Percentiles rank a stretch among this genome's conserved stretches.
Evolutionary conservation across 2,888 invertebrate species (phyloP).

Genomic region (Caenorhabditis japonica): DNA sequence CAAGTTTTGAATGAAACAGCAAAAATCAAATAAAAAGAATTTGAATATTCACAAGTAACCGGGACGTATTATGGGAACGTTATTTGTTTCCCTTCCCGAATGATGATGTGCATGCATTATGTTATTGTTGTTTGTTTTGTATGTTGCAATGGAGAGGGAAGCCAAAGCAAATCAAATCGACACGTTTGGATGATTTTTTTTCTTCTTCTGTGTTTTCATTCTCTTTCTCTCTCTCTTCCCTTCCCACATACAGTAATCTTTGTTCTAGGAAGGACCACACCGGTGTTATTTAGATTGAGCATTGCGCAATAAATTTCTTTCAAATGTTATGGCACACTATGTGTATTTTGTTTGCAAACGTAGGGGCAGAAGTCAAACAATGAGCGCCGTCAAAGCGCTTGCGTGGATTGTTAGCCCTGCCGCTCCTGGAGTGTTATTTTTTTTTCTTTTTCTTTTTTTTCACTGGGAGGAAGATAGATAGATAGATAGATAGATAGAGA

Average conservation of each 20-base stretch:
- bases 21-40: too few species aligned
- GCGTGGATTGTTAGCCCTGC: constrained; percentile 48
- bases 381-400: constrained; percentile 33
- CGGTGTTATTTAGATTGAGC: too few species aligned
- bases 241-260: constrained; percentile 7
- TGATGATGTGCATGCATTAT: not conserved
- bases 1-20: too few species aligned
- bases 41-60: constrained; percentile 32
- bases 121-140: constrained; percentile 15
- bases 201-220: not conserved
- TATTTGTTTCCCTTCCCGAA: constrained; percentile 17
- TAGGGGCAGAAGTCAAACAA: constrained; percentile 49
- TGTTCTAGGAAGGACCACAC: too few species aligned
- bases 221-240: not conserved
- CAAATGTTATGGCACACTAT: constrained; percentile 29
- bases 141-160: too few species aligned
- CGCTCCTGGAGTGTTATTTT: constrained; percentile 22
- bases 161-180: too few species aligned
- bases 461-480: too few species aligned
- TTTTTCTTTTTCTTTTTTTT: constrained; percentile 8
- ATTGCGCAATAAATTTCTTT: constrained; percentile 29
- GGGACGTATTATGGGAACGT: constrained; percentile 34
- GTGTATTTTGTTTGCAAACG: constrained; percentile 32
- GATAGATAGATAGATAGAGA: too few species aligned
- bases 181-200: too few species aligned